Evolutionary conservation across 2,797 vertebrate genomes (phyloP), one percentile per base, ranked within the genome.

Genomic region (Tympanoctomys barrerae): DNA sequence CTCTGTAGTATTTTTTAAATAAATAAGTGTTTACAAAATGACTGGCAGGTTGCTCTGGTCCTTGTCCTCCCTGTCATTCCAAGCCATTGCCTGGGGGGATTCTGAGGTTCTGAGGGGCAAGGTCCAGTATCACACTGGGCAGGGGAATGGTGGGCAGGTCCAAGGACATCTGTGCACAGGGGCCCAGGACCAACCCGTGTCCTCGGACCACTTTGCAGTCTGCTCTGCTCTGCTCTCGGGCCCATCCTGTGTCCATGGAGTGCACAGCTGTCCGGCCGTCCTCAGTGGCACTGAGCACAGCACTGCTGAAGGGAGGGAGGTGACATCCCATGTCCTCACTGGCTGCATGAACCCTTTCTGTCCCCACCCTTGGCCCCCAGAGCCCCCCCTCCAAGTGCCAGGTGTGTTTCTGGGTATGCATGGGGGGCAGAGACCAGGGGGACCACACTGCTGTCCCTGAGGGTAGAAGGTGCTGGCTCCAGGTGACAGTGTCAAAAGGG

Each of bases 1-100:
- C 96, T 98, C 97, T 0, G 96, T 99, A 98, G 98, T 98, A 89
- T 98, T 99, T 99, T 99, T 98, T 98, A 98, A 99, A 99, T 98
- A 99, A 99, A 99, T 98, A 96, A 93, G 75, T 98, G 98, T 98
- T 98, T 98, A 98, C 97, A 97, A 98, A 97, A 89, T 89, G 19
- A 75, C 22, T 49, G 87, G 84, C 19, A 4, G 10, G 7, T 94
- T 33, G 78, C 81, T 61, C 26, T 21, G 18, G 46, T 90, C 0
- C 59, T 22, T 18, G 13, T 75, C 73, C 24, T 66, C 46, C 54
- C 42, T 57, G 49, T 13, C 2, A 0, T 8, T 22, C 52, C 0
- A 22, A 79, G 73, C 39, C 6, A 1, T 9, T 33, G 26, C 0
- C 0, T 1, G 4, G 24, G 46, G 7, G 12, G 2, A n/a, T 36